Percentiles rank a stretch among this genome's conserved stretches.
Conservation (phyloP, 2,888 invertebrate species). For the Didymodactylos carnosus region DNA sequence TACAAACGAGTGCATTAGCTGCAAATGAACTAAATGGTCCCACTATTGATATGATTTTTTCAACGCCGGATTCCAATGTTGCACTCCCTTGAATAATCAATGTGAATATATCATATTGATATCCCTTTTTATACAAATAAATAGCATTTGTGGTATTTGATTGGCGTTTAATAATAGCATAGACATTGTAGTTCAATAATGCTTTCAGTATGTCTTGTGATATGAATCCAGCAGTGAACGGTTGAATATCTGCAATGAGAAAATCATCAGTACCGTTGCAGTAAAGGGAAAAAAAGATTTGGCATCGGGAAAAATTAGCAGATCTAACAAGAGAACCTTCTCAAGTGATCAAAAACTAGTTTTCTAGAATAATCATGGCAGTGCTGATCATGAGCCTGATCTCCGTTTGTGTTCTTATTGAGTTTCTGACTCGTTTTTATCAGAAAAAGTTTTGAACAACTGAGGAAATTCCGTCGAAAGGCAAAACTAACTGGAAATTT, state of each 20-base stretch:
- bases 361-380: no score
- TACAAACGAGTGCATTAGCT: not conserved
- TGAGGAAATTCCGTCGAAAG: no score
- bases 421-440: no score
- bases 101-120: not conserved
- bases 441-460: no score
- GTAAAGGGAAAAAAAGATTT: no score
- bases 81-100: not conserved
- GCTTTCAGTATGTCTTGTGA: not conserved
- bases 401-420: no score
- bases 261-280: no score
- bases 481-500: no score
- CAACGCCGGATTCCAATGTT: not conserved
- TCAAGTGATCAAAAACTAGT: no score
- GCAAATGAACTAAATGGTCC: not conserved
- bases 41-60: not conserved
- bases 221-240: not conserved
- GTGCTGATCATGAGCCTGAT: no score
- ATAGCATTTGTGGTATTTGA: not conserved
- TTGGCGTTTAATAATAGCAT: not conserved
- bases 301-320: no score
- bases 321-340: no score
- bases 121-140: not conserved
- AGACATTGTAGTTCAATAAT: not conserved
- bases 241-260: not conserved